Base-by-base conservation (phyloP, 1,140 invertebrate genomes). In the Lasaia peninsularis region DNA sequence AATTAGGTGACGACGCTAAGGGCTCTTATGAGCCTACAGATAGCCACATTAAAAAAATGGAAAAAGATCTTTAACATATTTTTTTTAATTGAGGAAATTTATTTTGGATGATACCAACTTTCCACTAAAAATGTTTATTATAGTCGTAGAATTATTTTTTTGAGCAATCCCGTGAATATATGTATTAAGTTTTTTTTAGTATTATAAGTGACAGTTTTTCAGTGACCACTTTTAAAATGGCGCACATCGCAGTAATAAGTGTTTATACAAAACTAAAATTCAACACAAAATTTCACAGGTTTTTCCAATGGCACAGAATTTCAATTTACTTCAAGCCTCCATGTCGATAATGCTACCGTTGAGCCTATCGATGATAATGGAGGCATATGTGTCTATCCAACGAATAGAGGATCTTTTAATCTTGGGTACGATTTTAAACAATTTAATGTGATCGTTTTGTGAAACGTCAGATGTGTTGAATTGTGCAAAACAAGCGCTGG, bases 341-440 rank as follows among this genome's bases (percentile, higher is more conserved):
- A 44, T 88, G 64, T 93, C 94, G 5, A 91, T 96, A 20, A 91
- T 92, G 68, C 93, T 96, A 78, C 95, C 96, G 0, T 84, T 91
- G 61, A 93, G 92, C 6, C 88, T 97, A 1, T 92, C 94, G 59
- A 82, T 77, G 56, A 56, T 61, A 54, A 78, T 82, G 78, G 84
- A 87, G 69, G 60, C 72, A n/a, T 71, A 67, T 71, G 68, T 71
- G 52, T 78, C 80, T 62, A 58, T 87, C 51, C 73, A 55, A 14
- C 79, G 82, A 59, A 75, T 87, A 61, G 65, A 87, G 67, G 66
- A 61, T 44, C 58, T 84, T 55, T 75, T 84, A 73, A 56, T 77
- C 56, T 64, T 76, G 72, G 84, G 84, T 87, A 85, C 71, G 80
- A 81, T 69, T 64, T 71, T 71, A 69, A 69, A 62, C 58, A 69